Evolutionary conservation across 2,888 invertebrate species (phyloP), one percentile per base, ranked within the genome.

Genomic region (Drosophila setosimentum): DNA sequence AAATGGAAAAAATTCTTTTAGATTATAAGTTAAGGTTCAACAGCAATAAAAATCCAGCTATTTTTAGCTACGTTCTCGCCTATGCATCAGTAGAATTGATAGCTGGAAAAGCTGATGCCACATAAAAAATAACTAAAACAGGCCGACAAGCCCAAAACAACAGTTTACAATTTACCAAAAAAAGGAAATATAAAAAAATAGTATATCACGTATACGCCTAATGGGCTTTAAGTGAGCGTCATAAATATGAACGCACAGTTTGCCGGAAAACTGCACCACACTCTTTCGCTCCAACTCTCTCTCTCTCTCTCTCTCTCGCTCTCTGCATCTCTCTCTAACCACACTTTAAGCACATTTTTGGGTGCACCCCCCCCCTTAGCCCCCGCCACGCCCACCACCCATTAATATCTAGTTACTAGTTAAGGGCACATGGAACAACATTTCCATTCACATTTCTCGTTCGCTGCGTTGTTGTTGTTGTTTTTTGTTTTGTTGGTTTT

Each of bases 191-290:
- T 21, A 16, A 16, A 24, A 29, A 29, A 62, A 67, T 30, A 65
- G 55, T 62, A 76, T 68, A 85, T 84, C 89, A 86, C 89, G 85
- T 86, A 89, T 82, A 75, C 87, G 82, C 71, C 86, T 77, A 89
- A 86, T 87, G 79, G 85, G 64, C 77, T 70, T 73, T 75, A 65
- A 75, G 79, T 79, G 27, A 45, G 50, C 35, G 55, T 59, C 66
- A 50, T 40, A 57, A 68, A 81, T 73, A 73, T 64, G 64, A 83
- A 65, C 68, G 70, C 65, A 67, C 55, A 62, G 83, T 72, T 68
- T 16, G 70, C 65, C 60, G 73, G 65, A 35, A 48, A 66, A 21
- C 40, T 68, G 54, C 72, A 55, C 60, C 55, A 59, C 7, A 61
- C 73, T 30, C 42, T 40, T 8, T 40, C 24, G 40, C 24, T 18